Conservation (phyloP, 2,888 invertebrate species). For the Sarcophaga rosellei region DNA sequence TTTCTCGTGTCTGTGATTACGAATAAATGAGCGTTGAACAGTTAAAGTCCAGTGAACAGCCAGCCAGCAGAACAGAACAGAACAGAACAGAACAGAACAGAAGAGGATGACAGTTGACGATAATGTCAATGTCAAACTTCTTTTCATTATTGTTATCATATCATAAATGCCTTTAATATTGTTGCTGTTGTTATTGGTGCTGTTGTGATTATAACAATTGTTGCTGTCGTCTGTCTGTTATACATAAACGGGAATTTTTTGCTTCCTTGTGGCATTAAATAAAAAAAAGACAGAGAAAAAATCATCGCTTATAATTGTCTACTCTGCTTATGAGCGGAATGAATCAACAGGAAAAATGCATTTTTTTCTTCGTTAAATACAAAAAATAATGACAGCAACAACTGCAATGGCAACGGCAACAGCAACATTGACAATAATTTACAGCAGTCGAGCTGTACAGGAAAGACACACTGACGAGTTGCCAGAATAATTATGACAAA, state of each 20-base stretch:
- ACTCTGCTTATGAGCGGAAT: neutral
- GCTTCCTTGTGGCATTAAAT: conserved; percentile 22
- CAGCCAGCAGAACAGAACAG: conserved; percentile 31
- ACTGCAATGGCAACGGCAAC: neutral
- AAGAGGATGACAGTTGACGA: conserved; percentile 44
- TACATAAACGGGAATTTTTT: neutral
- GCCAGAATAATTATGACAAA: neutral
- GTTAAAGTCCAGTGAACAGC: neutral
- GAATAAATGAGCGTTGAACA: neutral
- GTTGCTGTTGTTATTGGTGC: neutral
- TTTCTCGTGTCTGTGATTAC: neutral
- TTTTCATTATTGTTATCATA: neutral
- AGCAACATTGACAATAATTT: neutral
- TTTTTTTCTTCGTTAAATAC: neutral
- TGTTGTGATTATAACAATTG: conserved; percentile 31
- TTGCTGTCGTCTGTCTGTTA: neutral
- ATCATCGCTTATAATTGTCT: conserved; percentile 23
- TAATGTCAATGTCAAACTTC: conserved; percentile 64
- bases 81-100: conserved; percentile 25
- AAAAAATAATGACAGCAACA: neutral
- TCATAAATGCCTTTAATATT: conserved; percentile 1
- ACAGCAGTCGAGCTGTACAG: neutral
- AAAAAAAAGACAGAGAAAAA: neutral
- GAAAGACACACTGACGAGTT: neutral
- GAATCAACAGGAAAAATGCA: conserved; percentile 37